phyloP scores from a whole-genome alignment of 2,797 vertebrate genomes.

The Pseudochirops corinnae region DNA sequence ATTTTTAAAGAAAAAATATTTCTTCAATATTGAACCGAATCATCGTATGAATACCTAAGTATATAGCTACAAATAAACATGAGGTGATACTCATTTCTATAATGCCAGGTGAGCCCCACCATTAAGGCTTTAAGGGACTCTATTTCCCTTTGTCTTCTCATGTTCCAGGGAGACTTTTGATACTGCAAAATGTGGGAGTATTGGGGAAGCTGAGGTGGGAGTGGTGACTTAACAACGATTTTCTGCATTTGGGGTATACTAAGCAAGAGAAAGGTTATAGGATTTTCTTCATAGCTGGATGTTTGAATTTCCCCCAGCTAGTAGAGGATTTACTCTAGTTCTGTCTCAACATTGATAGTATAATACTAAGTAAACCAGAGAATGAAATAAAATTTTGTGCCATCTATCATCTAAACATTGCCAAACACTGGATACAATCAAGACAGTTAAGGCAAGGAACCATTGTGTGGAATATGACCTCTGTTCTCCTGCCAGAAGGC shows the following conservation, averaged over 20 bases:
- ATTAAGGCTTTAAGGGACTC: background rate
- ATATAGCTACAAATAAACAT: background rate
- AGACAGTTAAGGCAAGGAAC: background rate
- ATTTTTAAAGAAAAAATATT: slow-evolving; percentile 44
- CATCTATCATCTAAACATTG: background rate
- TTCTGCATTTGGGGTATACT: background rate
- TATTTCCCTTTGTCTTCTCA: background rate
- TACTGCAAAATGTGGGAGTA: background rate
- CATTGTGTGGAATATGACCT: background rate
- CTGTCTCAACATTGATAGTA: background rate
- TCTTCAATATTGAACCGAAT: slow-evolving; percentile 1
- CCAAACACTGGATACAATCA: background rate
- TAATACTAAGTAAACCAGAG: background rate
- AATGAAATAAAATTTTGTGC: background rate
- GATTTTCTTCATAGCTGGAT: background rate
- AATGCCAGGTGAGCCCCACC: background rate
- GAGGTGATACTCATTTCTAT: background rate
- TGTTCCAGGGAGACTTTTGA: background rate
- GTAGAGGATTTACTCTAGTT: background rate
- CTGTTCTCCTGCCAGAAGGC: background rate
- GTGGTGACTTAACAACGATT: background rate
- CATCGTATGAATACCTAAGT: background rate
- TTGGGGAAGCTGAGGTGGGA: background rate
- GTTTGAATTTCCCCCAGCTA: background rate
- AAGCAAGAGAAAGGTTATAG: background rate